Conservation (phyloP, 1,140 invertebrate species). For the Drosophila eugracilis region DNA sequence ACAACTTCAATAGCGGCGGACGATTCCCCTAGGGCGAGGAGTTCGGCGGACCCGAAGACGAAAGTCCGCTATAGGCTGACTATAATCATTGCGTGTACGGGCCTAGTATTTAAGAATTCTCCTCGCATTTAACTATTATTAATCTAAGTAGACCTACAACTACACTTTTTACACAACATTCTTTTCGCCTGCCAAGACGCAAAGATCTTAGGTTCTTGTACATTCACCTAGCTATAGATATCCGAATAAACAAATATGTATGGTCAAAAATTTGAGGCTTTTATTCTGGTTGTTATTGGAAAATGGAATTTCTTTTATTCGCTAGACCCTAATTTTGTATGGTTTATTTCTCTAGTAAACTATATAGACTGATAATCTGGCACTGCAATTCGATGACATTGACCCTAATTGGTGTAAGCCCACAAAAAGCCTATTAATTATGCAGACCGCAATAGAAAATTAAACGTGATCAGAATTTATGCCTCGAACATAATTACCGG, state of each 20-base stretch:
- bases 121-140: conserved; percentile 54
- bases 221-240: conserved; percentile 8
- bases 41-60: conserved; percentile 8
- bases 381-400: conserved; percentile 9
- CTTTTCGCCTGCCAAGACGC: conserved; percentile 14
- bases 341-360: background rate
- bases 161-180: conserved; percentile 25
- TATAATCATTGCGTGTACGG: conserved; percentile 48
- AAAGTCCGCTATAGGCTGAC: conserved; percentile 53
- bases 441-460: conserved; percentile 10
- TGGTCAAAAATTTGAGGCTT: background rate
- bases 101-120: conserved; percentile 42
- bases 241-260: conserved; percentile 12
- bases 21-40: conserved; percentile 36
- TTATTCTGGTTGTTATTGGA: background rate
- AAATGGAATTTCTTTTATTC: too few relatives aligned
- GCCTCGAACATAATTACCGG: conserved; percentile 23
- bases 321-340: too few relatives aligned
- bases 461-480: conserved; percentile 25
- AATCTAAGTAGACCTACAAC: conserved; percentile 16
- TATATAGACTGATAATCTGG: background rate
- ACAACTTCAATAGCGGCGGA: conserved; percentile 69
- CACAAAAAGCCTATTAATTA: conserved; percentile 19
- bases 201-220: conserved; percentile 31
- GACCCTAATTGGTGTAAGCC: conserved; percentile 26